phyloP scores from a whole-genome alignment of 2,888 invertebrate genomes.

The Adineta ricciae region DNA sequence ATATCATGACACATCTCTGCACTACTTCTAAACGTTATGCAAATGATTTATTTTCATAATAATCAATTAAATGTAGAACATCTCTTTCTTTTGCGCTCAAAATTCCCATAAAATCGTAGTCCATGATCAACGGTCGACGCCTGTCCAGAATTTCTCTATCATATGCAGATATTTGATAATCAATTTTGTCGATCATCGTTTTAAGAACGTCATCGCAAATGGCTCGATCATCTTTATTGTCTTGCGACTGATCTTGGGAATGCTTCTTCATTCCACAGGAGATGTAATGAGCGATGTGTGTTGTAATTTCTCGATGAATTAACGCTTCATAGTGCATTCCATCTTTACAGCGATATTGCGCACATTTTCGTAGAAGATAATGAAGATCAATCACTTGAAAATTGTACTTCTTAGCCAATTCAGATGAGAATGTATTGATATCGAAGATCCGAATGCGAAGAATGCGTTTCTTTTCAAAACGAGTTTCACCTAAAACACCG shows the following conservation, averaged over 20 bases:
- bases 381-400: conserved; percentile 18
- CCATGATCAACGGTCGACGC: not conserved
- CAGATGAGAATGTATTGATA: conserved; percentile 6
- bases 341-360: not conserved
- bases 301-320: conserved; percentile 18
- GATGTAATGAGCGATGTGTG: not conserved
- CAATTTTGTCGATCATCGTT: conserved; percentile 11
- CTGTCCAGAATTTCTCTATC: not conserved
- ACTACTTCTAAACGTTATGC: too few relatives aligned
- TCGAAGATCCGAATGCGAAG: not conserved
- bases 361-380: not conserved
- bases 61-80: not conserved
- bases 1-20: too few relatives aligned
- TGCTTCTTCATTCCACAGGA: not conserved
- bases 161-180: not conserved
- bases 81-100: not conserved
- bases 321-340: conserved; percentile 18
- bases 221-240: not conserved
- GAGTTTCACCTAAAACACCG: not conserved
- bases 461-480: not conserved
- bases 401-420: not conserved
- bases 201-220: not conserved
- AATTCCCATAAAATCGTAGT: not conserved
- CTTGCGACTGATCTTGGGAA: not conserved
- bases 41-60: conserved; percentile 17